These are phyloP conservation scores for Aethes cnicana DNA, from an alignment of 2,888 invertebrate genomes.

Conservation along the genomic window DNA sequence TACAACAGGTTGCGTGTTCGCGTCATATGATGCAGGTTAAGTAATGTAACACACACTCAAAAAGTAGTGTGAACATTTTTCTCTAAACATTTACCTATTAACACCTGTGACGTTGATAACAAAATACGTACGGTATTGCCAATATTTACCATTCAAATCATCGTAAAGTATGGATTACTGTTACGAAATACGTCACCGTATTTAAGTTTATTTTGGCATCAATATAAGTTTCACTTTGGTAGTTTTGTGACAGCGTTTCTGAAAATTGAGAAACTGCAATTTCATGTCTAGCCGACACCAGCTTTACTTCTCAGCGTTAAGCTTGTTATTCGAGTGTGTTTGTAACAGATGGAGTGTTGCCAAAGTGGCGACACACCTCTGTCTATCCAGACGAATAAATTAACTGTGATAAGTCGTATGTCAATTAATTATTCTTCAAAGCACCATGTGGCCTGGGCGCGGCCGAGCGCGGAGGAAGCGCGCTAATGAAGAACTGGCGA, in stretches of 20 bases:
- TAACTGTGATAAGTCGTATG: conserved; percentile 80
- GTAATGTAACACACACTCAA: conserved; percentile 8
- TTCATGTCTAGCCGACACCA: conserved; percentile 29
- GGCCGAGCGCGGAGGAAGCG: conserved; percentile 58
- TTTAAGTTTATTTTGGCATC: conserved; percentile 74
- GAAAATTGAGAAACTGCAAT: conserved; percentile 48
- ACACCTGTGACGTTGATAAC: conserved; percentile 24
- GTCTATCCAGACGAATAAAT: conserved; percentile 78
- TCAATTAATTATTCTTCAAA: conserved; percentile 83
- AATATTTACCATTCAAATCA: conserved; percentile 50
- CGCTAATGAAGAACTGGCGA: conserved; percentile 53
- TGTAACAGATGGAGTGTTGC: conserved; percentile 62
- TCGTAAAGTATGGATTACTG: conserved; percentile 48
- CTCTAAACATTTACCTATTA: conserved; percentile 25
- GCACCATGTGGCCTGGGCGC: conserved; percentile 72
- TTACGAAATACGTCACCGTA: conserved; percentile 67
- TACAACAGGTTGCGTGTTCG: conserved; percentile 2
- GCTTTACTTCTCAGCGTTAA: conserved; percentile 36
- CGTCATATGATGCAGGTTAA: conserved; percentile 15
- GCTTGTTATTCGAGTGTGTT: conserved; percentile 39
- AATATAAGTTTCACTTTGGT: conserved; percentile 70
- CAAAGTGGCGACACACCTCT: conserved; percentile 74
- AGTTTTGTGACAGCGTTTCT: conserved; percentile 56
- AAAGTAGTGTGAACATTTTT: conserved; percentile 24
- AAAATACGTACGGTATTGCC: conserved; percentile 27